Percentiles rank a stretch among this genome's conserved stretches.
Evolutionary conservation across 2,888 invertebrate genomes (phyloP).

Genomic region (Sarcophaga rosellei): DNA sequence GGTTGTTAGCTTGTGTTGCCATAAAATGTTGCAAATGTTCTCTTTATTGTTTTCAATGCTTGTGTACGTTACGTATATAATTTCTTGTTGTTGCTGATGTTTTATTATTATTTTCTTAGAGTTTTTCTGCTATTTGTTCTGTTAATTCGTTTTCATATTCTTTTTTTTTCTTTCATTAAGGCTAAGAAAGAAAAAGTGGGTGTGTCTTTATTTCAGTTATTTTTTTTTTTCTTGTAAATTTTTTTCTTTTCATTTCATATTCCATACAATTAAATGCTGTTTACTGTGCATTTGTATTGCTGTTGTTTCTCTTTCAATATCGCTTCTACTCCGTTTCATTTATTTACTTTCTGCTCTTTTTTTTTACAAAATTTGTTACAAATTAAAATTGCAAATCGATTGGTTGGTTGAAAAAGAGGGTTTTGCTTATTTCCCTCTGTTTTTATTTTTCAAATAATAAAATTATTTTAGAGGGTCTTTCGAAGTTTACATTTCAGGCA

Average conservation of each 20-base stretch:
- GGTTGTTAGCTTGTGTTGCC: neutral
- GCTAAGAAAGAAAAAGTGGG: constrained; percentile 55
- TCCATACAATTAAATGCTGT: constrained; percentile 51
- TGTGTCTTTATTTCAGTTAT: constrained; percentile 55
- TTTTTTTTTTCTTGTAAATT: neutral
- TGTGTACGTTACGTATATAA: constrained; percentile 10
- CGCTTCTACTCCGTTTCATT: too few relatives aligned
- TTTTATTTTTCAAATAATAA: neutral
- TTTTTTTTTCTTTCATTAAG: neutral
- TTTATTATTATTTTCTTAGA: neutral
- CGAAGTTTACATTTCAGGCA: constrained; percentile 13
- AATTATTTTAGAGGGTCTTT: constrained; percentile 14
- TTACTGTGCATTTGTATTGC: constrained; percentile 25
- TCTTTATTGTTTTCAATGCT: constrained; percentile 26
- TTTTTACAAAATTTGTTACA: constrained; percentile 34
- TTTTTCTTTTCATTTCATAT: constrained; percentile 9
- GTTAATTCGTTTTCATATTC: neutral
- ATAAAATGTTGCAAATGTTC: constrained; percentile 57
- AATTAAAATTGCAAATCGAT: constrained; percentile 68
- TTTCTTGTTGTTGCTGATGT: constrained; percentile 42
- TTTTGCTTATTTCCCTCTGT: constrained; percentile 13
- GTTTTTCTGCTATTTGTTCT: constrained; percentile 43
- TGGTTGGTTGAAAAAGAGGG: constrained; percentile 26
- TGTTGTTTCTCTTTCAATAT: constrained; percentile 12
- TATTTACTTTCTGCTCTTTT: neutral